Evolutionary conservation across 2,888 invertebrate genomes (phyloP).

Genomic region (Plutella xylostella): DNA sequence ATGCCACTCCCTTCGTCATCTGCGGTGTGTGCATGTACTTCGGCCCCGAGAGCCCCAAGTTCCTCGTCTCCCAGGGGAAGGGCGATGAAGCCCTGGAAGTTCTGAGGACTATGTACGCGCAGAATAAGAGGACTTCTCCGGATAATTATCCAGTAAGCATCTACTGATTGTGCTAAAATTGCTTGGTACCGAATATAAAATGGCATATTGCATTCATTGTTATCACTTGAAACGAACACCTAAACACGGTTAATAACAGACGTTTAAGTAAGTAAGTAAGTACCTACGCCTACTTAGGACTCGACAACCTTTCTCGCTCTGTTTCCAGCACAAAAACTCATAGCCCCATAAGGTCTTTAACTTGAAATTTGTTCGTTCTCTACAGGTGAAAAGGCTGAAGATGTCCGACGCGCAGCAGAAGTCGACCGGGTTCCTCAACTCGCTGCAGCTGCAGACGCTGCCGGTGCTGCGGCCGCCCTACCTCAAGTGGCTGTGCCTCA

Average conservation of each 20-base stretch:
- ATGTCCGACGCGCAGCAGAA: slow-evolving; percentile 26
- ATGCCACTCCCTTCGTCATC: slow-evolving; percentile 71
- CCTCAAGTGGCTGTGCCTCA: slow-evolving; percentile 62
- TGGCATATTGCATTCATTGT: too few species aligned
- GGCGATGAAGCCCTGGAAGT: slow-evolving; percentile 72
- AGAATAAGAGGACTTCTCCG: slow-evolving; percentile 41
- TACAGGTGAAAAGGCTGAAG: slow-evolving; percentile 40
- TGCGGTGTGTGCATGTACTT: slow-evolving; percentile 63
- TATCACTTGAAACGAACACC: too few species aligned
- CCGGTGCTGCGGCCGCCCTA: slow-evolving; percentile 66
- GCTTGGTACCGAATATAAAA: not conserved
- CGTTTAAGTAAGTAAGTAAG: too few species aligned
- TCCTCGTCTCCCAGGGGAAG: slow-evolving; percentile 73
- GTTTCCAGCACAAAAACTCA: too few species aligned
- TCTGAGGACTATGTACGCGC: slow-evolving; percentile 70
- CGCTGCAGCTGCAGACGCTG: slow-evolving; percentile 62
- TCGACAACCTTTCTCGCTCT: too few species aligned
- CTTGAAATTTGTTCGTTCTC: slow-evolving; percentile 15
- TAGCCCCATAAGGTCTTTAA: too few species aligned
- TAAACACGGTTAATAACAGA: too few species aligned
- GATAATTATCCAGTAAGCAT: slow-evolving; percentile 62
- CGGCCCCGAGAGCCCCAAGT: slow-evolving; percentile 85
- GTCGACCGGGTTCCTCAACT: slow-evolving; percentile 31
- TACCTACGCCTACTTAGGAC: too few species aligned
- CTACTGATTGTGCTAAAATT: slow-evolving; percentile 1